Percentiles rank a stretch among this genome's conserved stretches.
Evolutionary conservation across 2,797 vertebrate species (phyloP).

Genomic region (Meda fulgida): DNA sequence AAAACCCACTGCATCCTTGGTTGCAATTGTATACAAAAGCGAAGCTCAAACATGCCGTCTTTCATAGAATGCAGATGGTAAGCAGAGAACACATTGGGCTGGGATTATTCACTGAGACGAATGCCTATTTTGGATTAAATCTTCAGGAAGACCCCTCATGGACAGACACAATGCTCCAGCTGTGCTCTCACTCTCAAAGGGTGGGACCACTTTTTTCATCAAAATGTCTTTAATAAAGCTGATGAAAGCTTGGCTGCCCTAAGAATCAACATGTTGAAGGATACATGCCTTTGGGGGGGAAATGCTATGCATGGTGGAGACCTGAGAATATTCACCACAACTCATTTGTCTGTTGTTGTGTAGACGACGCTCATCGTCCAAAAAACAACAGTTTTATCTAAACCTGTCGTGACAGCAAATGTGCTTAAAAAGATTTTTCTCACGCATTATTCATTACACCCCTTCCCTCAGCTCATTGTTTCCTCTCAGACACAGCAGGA

Average conservation of each 20-base stretch:
- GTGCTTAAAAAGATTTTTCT: constrained; percentile 45
- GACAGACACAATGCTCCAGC: constrained; percentile 60
- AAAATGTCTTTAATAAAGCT: constrained; percentile 55
- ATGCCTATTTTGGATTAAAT: constrained; percentile 53
- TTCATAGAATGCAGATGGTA: constrained; percentile 50
- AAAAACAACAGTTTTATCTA: constrained; percentile 48
- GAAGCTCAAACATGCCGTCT: constrained; percentile 40
- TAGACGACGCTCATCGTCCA: constrained; percentile 21
- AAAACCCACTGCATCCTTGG: constrained; percentile 28
- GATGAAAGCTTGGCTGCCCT: constrained; percentile 51
- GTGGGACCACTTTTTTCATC: constrained; percentile 53
- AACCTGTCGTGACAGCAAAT: constrained; percentile 48
- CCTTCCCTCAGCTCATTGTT: constrained; percentile 27
- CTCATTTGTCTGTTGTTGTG: constrained; percentile 39
- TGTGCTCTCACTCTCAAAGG: constrained; percentile 48
- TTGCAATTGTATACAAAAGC: constrained; percentile 38
- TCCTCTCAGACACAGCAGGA: constrained; percentile 17
- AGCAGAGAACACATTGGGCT: constrained; percentile 42
- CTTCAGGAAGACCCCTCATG: constrained; percentile 62
- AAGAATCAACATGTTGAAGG: constrained; percentile 60
- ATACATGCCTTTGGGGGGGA: constrained; percentile 44
- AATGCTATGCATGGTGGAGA: constrained; percentile 38
- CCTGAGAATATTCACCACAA: constrained; percentile 30
- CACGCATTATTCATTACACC: constrained; percentile 24
- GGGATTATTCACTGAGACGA: constrained; percentile 48